A percentile compares a stretch with the other conserved stretches of the same genome.
Conservation (phyloP, 2,113 vertebrate species). For the Aleadryas rufinucha region DNA sequence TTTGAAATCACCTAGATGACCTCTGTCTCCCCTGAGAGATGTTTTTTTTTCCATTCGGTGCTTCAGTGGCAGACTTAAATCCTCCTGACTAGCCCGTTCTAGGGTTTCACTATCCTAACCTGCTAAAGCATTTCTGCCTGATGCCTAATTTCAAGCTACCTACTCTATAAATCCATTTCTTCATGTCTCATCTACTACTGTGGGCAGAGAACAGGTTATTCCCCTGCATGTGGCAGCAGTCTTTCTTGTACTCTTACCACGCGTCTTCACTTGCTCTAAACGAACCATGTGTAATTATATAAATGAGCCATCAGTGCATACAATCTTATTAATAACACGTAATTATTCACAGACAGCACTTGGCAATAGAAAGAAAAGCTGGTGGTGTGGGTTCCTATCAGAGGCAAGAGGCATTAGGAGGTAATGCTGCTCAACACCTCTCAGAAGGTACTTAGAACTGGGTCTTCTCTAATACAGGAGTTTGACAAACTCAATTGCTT, state of each 20-base stretch:
- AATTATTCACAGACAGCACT: not conserved
- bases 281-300: not conserved
- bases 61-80: not conserved
- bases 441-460: not conserved
- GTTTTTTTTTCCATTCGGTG: not conserved
- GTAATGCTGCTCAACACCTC: not conserved
- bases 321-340: not conserved
- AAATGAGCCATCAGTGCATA: not conserved
- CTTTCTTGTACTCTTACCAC: not conserved
- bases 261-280: not conserved
- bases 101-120: not conserved
- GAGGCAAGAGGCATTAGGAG: not conserved
- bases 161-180: not conserved
- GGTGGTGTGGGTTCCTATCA: not conserved
- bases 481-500: not conserved
- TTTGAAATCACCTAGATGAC: conserved; percentile 2
- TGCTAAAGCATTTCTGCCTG: not conserved
- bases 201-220: not conserved
- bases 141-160: not conserved
- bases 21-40: not conserved
- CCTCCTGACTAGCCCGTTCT: not conserved
- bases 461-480: not conserved
- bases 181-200: not conserved
- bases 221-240: not conserved
- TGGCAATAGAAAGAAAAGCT: not conserved